Percentiles rank a stretch among this genome's conserved stretches.
These are phyloP conservation scores for Tenodera sinensis DNA, from an alignment of 2,888 invertebrate genomes.

Conservation along the genomic window DNA sequence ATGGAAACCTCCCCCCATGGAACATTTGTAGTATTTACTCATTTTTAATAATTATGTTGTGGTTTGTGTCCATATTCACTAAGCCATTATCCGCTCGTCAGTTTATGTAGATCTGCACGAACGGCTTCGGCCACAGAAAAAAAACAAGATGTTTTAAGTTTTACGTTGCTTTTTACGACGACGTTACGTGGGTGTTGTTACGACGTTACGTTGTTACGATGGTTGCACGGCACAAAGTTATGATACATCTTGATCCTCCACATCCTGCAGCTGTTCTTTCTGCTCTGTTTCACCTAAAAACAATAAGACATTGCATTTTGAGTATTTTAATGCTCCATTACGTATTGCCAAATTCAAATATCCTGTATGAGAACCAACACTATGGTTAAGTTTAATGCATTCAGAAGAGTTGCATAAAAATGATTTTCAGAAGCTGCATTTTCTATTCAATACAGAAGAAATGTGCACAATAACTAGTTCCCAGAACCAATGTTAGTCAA, in stretches of 20 bases:
- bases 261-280: constrained; percentile 88
- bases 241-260: constrained; percentile 94
- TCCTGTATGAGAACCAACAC: too few species aligned
- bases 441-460: too few species aligned
- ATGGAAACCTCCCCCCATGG: constrained; percentile 8
- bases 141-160: constrained; percentile 25
- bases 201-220: constrained; percentile 24
- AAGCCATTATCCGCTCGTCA: constrained; percentile 18
- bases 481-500: too few species aligned
- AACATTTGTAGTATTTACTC: constrained; percentile 11
- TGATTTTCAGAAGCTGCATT: too few species aligned
- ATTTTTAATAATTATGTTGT: constrained; percentile 7
- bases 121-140: constrained; percentile 21
- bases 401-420: too few species aligned
- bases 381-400: too few species aligned
- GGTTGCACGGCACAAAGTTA: constrained; percentile 51
- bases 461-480: too few species aligned
- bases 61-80: constrained; percentile 28
- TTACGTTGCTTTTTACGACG: constrained; percentile 16
- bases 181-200: constrained; percentile 26
- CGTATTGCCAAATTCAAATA: too few species aligned
- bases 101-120: constrained; percentile 9
- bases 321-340: neutral
- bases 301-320: constrained; percentile 3
- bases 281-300: constrained; percentile 79